Base-by-base conservation (phyloP, 2,113 vertebrate species). In the Limnothrissa miodon region DNA sequence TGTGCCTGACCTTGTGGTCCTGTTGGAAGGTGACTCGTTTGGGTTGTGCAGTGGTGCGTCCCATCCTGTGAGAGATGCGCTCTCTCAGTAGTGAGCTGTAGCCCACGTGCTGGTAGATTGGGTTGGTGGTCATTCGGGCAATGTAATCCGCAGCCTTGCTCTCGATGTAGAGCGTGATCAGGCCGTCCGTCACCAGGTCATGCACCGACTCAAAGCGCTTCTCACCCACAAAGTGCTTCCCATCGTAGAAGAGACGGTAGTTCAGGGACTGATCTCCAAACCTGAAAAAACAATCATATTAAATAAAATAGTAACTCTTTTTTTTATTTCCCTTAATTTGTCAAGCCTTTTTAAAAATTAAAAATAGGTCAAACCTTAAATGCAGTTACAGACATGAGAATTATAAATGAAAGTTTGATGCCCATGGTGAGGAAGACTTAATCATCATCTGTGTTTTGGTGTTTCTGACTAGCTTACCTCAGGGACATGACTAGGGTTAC, bases 111-210 rank as follows among this genome's bases (percentile, higher is more conserved):
- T 99, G 97, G 25, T 99, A 99, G 92, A 99, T 99, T 84, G 98
- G 98, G 89, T 99, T 99, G 4, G 97, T 99, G 81, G 98, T 99
- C 98, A 99, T 99, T 92, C 97, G 99, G 82, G 98, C 96, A 80
- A 99, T 99, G 91, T 99, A 99, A 89, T 99, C 97, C 0, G 98
- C 96, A 80, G 98, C 98, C 93, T 98, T 98, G 87, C 96, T 98
- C 95, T 99, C 98, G 87, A 99, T 97, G 91, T 99, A 98, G 84
- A 99, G 86, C 0, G 97, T 99, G 90, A 99, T 99, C 91, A 99
- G 95, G 87, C 96, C 98, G 45, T 99, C 98, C 6, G 98, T 99
- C 91, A 99, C 98, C 79, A 99, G 93, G 91, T 99, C 98, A 0
- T 99, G 97, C 81, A 99, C 93, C 0, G 98, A 99, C 90, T 99